Base-by-base conservation (phyloP, 92 coral and sea anemone genomes). In the Actinostola sp. region DNA sequence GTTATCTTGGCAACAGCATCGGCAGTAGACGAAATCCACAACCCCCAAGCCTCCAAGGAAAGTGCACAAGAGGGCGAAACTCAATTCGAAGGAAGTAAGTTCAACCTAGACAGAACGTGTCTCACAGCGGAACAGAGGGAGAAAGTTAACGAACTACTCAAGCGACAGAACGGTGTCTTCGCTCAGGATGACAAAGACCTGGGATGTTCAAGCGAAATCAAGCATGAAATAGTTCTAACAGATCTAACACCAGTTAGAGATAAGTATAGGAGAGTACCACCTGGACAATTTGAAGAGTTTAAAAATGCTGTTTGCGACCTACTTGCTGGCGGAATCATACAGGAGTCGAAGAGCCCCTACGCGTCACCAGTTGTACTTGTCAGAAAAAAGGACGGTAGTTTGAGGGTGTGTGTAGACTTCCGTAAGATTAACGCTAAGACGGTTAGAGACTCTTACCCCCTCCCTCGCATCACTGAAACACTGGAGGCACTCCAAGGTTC, bases 401-500 rank as follows among this genome's bases (percentile, higher is more conserved):
- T 70, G 19, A 20, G 71, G 27, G 64, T 63, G 33, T 52, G 86
- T 25, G 73, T 81, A 27, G 86, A 81, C 45, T 81, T 61, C 56
- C 68, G 73, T 1, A 72, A 49, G 42, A 55, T 87, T 0, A 87
- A 87, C 54, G 68, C 88, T 28, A 67, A 53, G 55, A 88, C 88
- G 20, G 63, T 82, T 3, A 82, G 64, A 26, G 86, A 87, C 49
- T 70, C 84, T 25, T 81, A 81, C 71, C 81, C 84, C 10, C 61
- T 86, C 20, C 79, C 85, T 48, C 43, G 66, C 21, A 13, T 45
- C 14, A 2, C 5, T 12, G 86, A 88, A 23, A 82, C 85, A 2
- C 70, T 88, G 55, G 70, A 88, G 34, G 63, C 83, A 4, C 70
- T 82, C 19, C 36, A 57, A 14, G 88, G 92, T 10, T 65, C 88